Conservation (phyloP, 2,113 vertebrate species). For the Myotis lucifugus region DNA sequence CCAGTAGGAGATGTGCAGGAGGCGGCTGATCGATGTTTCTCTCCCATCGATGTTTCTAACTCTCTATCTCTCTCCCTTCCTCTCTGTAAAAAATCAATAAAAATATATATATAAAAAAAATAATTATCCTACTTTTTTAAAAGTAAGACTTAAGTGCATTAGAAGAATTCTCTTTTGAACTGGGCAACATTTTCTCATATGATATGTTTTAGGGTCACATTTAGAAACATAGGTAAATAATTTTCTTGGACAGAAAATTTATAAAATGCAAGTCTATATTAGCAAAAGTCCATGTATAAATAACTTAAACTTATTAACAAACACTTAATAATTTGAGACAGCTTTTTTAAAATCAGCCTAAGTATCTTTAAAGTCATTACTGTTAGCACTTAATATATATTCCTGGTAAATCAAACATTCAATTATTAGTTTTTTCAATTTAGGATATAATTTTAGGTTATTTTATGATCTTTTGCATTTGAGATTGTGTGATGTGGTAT, state of each 20-base stretch:
- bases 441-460: slow-evolving; percentile 26
- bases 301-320: slow-evolving; percentile 33
- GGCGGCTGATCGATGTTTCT: too few relatives aligned
- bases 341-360: slow-evolving; percentile 38
- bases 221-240: slow-evolving; percentile 26
- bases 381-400: not conserved
- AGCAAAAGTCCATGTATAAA: not conserved
- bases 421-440: slow-evolving; percentile 48
- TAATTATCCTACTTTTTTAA: slow-evolving; percentile 1
- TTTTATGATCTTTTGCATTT: slow-evolving; percentile 41
- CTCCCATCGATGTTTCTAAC: too few relatives aligned
- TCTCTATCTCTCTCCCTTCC: too few relatives aligned
- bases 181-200: not conserved
- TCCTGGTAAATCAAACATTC: slow-evolving; percentile 46
- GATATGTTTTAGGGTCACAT: not conserved
- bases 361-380: slow-evolving; percentile 45
- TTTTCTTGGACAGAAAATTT: slow-evolving; percentile 22
- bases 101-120: too few relatives aligned
- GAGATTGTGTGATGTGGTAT: not conserved
- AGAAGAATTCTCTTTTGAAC: not conserved
- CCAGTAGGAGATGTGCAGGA: too few relatives aligned
- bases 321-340: not conserved
- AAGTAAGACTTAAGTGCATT: not conserved
- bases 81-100: too few relatives aligned
- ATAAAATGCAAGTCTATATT: not conserved